These are phyloP conservation scores for Aplocera efformata DNA, from an alignment of 2,888 invertebrate species.

Conservation along the genomic window DNA sequence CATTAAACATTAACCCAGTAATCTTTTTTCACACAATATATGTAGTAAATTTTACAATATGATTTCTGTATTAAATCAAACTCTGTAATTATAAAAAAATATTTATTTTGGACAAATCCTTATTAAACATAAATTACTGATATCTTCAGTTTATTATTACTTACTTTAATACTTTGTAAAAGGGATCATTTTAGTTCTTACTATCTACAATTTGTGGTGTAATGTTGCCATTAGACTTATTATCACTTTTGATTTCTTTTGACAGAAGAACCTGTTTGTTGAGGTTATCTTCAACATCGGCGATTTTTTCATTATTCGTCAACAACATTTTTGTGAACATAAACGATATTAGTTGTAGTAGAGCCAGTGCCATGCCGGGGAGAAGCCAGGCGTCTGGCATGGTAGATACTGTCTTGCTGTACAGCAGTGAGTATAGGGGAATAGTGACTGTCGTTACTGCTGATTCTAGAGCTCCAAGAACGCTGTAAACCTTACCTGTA, in stretches of 20 bases:
- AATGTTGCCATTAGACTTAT: constrained; percentile 11
- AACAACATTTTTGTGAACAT: constrained; percentile 48
- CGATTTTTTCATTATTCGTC: constrained; percentile 17
- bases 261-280: constrained; percentile 8
- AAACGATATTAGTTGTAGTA: constrained; percentile 58
- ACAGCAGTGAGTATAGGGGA: constrained; percentile 66
- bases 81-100: too few relatives aligned
- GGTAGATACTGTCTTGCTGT: constrained; percentile 60
- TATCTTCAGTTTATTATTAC: too few relatives aligned
- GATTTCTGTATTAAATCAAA: too few relatives aligned
- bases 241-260: constrained; percentile 13
- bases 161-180: too few relatives aligned
- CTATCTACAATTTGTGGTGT: constrained; percentile 14
- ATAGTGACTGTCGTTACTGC: constrained; percentile 65
- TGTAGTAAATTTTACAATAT: too few relatives aligned
- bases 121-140: too few relatives aligned
- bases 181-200: constrained; percentile 1
- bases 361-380: constrained; percentile 55
- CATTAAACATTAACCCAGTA: too few relatives aligned
- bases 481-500: constrained; percentile 75
- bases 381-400: constrained; percentile 68
- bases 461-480: constrained; percentile 70
- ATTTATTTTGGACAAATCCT: too few relatives aligned
- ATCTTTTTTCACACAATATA: too few relatives aligned
- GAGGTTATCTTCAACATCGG: constrained; percentile 13